phyloP scores from a whole-genome alignment of 2,113 vertebrate species.

The Ornithorhynchus anatinus region DNA sequence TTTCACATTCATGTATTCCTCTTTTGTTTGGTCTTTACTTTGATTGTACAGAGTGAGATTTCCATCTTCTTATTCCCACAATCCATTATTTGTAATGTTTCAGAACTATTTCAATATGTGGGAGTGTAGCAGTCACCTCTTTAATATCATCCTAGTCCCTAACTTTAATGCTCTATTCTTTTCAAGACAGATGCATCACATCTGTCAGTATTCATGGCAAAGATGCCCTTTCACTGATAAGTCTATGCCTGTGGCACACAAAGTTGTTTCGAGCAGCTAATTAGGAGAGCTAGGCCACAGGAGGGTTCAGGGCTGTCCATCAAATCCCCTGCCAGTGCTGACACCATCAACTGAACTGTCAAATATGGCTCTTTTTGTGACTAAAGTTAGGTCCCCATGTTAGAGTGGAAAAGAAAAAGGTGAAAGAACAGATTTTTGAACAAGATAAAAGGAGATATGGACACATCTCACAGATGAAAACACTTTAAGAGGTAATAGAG shows the following conservation, averaged over 20 bases:
- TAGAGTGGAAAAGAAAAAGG: slow-evolving; percentile 32
- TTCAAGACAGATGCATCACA: slow-evolving; percentile 55
- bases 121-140: slow-evolving; percentile 58
- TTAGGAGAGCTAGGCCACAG: slow-evolving; percentile 80
- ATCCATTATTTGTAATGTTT: slow-evolving; percentile 50
- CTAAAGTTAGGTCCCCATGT: slow-evolving; percentile 68
- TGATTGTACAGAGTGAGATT: slow-evolving; percentile 36
- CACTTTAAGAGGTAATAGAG: not conserved
- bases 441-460: slow-evolving; percentile 11
- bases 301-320: slow-evolving; percentile 81
- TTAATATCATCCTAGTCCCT: slow-evolving; percentile 42
- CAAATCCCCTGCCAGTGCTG: slow-evolving; percentile 78
- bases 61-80: slow-evolving; percentile 31
- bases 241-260: slow-evolving; percentile 75
- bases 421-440: slow-evolving; percentile 16
- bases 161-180: slow-evolving; percentile 3
- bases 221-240: slow-evolving; percentile 76
- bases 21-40: slow-evolving; percentile 3
- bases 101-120: slow-evolving; percentile 48
- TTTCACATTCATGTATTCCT: slow-evolving; percentile 18
- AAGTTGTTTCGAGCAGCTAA: slow-evolving; percentile 83
- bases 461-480: slow-evolving; percentile 3
- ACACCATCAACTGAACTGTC: slow-evolving; percentile 86
- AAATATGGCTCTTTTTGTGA: slow-evolving; percentile 78
- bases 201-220: slow-evolving; percentile 71